Evolutionary conservation across 1,140 invertebrate species (phyloP), one percentile per base, ranked within the genome.

Genomic region (Polypedilum pembai): DNA sequence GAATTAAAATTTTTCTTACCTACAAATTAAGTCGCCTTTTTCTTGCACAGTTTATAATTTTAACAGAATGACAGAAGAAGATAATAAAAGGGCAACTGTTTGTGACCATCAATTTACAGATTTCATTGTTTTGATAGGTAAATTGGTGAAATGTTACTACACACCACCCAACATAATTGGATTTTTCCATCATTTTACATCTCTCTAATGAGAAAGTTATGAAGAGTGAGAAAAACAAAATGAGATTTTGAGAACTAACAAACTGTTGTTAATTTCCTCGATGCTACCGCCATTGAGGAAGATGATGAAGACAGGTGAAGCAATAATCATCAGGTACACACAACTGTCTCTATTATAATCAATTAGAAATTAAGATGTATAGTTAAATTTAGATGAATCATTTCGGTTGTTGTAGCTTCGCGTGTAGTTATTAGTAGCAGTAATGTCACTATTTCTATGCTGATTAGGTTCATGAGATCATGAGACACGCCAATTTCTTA

Each of bases 381-480:
- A 15, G 45, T 56, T 56, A 56, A 56, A 56, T 56, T 56, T 10
- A 56, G 45, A 56, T 56, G 45, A 56, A 56, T 56, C 45, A 56
- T 56, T 56, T 12, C 45, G 45, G 45, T 33, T 33, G 24, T 33
- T 33, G n/a, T 33, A 3, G 24, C 24, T 33, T 33, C 24, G 24
- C 24, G 24, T 33, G 24, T 33, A 33, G 24, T 33, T 33, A 33
- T 33, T 33, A 33, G 24, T 33, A 1, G 24, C 24, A 33, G 24
- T 33, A 33, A 33, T 33, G 24, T 56, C 1, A 15, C 45, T 56
- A n/a, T 56, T n/a, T n/a, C 45, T 56, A 56, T 56, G 45, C 45
- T 56, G 45, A 56, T 56, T 56, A 56, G n/a, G 45, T n/a, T 56
- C 45, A 56, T 56, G 45, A 56, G 45, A 56, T 56, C 45, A 56